Percentiles rank a stretch among this genome's conserved stretches.
Conservation (phyloP, 2,888 invertebrate genomes). For the Aricia artaxerxes region DNA sequence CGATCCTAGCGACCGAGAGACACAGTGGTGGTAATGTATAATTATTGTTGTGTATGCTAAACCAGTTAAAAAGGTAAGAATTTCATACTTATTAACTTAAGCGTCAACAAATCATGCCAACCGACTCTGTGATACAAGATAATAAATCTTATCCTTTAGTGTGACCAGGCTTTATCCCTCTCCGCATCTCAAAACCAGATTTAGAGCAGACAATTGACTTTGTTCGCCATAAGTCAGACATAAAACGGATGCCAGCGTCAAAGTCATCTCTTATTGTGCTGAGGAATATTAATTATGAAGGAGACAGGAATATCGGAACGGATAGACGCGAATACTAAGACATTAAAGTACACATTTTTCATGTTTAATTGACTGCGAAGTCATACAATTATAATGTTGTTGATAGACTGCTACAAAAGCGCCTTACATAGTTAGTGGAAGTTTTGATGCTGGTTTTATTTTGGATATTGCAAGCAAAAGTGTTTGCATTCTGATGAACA, state of each 20-base stretch:
- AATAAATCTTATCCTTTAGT: conserved; percentile 14
- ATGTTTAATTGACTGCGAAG: conserved; percentile 32
- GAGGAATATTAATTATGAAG: conserved; percentile 63
- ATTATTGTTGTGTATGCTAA: too few species aligned
- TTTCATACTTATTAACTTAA: neutral
- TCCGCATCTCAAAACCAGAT: conserved; percentile 57
- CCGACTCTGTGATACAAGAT: neutral
- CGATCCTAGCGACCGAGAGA: neutral
- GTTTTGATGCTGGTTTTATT: neutral
- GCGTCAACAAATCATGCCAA: too few species aligned
- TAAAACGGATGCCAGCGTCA: conserved; percentile 73
- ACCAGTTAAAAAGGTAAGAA: neutral
- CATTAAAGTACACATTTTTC: conserved; percentile 36
- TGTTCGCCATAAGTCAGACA: conserved; percentile 67
- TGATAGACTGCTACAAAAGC: neutral
- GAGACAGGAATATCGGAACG: conserved; percentile 50
- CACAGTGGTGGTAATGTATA: neutral
- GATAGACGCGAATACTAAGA: conserved; percentile 36
- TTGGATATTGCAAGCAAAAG: neutral
- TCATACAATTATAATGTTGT: neutral
- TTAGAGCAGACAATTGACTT: conserved; percentile 74
- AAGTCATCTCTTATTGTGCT: conserved; percentile 56
- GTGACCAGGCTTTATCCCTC: conserved; percentile 36
- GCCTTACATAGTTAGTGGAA: neutral
- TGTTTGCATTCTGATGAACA: too few species aligned